phyloP scores from a whole-genome alignment of 2,113 vertebrate genomes.

The Trematocara unimaculatum region DNA sequence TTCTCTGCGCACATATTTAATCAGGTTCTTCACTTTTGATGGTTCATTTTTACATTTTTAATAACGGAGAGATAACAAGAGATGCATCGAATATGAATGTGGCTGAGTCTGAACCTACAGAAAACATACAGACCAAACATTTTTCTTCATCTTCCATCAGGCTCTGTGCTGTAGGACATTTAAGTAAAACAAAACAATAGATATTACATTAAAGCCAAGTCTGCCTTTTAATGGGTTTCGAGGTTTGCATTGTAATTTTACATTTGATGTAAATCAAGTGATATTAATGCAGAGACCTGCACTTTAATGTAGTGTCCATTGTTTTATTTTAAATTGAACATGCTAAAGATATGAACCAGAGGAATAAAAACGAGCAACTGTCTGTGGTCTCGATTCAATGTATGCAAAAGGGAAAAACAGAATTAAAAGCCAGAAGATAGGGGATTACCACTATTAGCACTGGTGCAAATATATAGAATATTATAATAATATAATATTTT shows the following conservation, averaged over 20 bases:
- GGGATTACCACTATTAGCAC: not conserved
- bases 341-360: not conserved
- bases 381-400: not conserved
- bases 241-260: not conserved
- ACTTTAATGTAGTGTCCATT: not conserved
- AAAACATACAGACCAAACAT: not conserved
- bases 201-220: not conserved
- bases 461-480: not conserved
- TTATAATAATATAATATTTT: not conserved
- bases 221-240: not conserved
- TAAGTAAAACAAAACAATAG: not conserved
- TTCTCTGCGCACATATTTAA: not conserved
- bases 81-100: not conserved
- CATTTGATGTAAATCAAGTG: not conserved
- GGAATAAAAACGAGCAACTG: not conserved
- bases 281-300: not conserved
- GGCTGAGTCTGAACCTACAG: not conserved
- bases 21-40: not conserved
- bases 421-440: not conserved
- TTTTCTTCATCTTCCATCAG: not conserved
- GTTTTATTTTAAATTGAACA: not conserved
- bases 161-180: not conserved
- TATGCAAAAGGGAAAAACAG: not conserved
- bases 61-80: not conserved
- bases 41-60: not conserved